Evolutionary conservation across 2,888 invertebrate genomes (phyloP), one percentile per base, ranked within the genome.

Genomic region (Agonum fuliginosum): DNA sequence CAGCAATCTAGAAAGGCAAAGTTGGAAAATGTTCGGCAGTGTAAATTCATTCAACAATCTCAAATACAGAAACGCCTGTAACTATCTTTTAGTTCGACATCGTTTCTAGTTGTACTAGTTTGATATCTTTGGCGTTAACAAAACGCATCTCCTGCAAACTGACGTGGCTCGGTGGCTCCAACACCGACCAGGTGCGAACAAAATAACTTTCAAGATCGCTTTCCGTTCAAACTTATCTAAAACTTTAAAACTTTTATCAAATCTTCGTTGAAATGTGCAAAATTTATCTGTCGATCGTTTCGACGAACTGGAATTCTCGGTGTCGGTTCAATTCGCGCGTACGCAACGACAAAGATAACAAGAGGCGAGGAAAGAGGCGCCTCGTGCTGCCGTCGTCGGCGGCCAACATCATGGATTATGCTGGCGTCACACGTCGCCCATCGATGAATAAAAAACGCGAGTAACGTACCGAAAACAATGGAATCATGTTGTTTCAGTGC

Each of bases 161-260:
- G 46, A 46, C 46, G 46, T 41, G 51, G 51, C 51, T n/a, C 10
- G 5, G 6, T 27, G n/a, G n/a, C n/a, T n/a, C n/a, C n/a, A n/a
- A n/a, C 51, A 51, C 12, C 12, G 8, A 24, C 48, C 10, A 48
- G 70, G 70, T 70, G 70, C 48, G 27, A 70, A 46, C 46, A 70
- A 70, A 43, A 48, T 48, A 70, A 70, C 48, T 70, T 48, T 58
- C 6, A 22, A 41, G 73, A 51, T 58, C 41, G 41, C 58, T 58
- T 73, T 41, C 41, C 58, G 37, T 54, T 37, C 37, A 58, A 73
- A 73, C 54, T 58, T 54, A 58, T 54, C 54, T 37, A 73, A 34
- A 20, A 73, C 37, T 73, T 73, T 34, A 73, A 69, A 69, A 69
- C 43, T 69, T 69, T 69, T 69, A 69, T 41, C 69, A 69, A 73